Base-by-base conservation (phyloP, 2,797 vertebrate genomes). In the Hozukius guyotensis region DNA sequence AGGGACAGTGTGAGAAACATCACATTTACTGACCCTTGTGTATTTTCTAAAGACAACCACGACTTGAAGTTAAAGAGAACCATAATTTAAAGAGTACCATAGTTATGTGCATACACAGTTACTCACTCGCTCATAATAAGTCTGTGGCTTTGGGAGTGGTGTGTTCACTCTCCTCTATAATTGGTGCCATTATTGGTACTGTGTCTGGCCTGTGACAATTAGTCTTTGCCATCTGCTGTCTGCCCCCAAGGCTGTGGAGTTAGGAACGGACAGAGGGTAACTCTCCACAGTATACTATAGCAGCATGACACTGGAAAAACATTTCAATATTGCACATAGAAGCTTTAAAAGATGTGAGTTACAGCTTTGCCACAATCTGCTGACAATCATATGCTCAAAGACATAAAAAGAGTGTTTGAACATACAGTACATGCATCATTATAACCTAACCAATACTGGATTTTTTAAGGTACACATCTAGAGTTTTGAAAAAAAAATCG, bases 211-310 rank as follows among this genome's bases (percentile, higher is more conserved):
- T 68, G 71, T 57, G 72, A 84, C 82, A 84, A 87, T 91, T 87
- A 87, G 66, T 79, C 65, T 85, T 24, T 56, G 55, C 80, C 88
- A 88, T 91, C 89, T 91, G 81, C 73, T 70, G 86, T 88, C 86
- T 84, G 79, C 71, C 74, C 82, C 38, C 42, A 60, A 83, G 78
- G 75, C n/a, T 8, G 64, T 57, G 27, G 76, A 72, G 74, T 63
- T 16, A 60, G 46, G 13, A 77, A 60, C 5, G 10, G 77, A 82
- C 69, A 75, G 71, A 82, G 61, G 31, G 49, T 61, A 38, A 63
- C 80, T 72, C 66, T 75, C 67, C 52, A 75, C 25, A 49, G 9
- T 46, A 32, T 5, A 77, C 32, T 24, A 25, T 13, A 56, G 13
- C 24, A 16, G 25, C 7, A 18, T 24, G 34, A 38, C 64, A 62